Evolutionary conservation across 2,113 vertebrate genomes (phyloP), one percentile per base, ranked within the genome.

Genomic region (Vulpes lagopus): DNA sequence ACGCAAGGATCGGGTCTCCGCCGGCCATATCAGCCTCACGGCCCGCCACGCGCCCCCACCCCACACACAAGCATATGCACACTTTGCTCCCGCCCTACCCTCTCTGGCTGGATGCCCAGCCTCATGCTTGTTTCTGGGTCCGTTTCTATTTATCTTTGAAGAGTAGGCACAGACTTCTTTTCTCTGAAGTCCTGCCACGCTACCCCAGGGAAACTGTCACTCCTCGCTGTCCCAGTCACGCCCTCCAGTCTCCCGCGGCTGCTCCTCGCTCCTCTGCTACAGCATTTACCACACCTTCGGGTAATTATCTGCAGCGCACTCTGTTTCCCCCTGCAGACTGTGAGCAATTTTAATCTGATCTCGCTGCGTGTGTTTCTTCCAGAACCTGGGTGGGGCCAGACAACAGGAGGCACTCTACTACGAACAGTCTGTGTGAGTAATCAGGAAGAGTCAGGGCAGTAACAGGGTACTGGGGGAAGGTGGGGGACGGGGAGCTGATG

Each of bases 151-250:
- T 83, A 76, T 88, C 53, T 43, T 89, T 62, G 67, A 85, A 71
- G 62, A 92, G 60, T 22, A 25, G 82, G n/a, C 64, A 93, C 82
- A 71, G 55, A 87, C 79, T 94, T 81, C 23, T 49, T 49, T 83
- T 89, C 93, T 96, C 91, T 94, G 95, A 95, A 94, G 78, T 15
- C 53, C 84, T 62, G 59, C 65, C 74, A 64, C 15, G 65, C 27
- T 7, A 74, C 27, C 20, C 82, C 11, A 91, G 76, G 80, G 92
- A 88, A 57, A 17, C 38, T 0, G 43, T 27, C 71, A 4, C 25
- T 65, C 23, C 53, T 71, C 6, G 0, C 55, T n/a, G 53, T 57
- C 79, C 23, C 59, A 20, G 20, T 38, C 85, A n/a, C 0, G 19
- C 30, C 85, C 90, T 60, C 16, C 0, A 2, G 43, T 88, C 35